Conservation (phyloP, 2,113 vertebrate species). For the Alouatta palliata region DNA sequence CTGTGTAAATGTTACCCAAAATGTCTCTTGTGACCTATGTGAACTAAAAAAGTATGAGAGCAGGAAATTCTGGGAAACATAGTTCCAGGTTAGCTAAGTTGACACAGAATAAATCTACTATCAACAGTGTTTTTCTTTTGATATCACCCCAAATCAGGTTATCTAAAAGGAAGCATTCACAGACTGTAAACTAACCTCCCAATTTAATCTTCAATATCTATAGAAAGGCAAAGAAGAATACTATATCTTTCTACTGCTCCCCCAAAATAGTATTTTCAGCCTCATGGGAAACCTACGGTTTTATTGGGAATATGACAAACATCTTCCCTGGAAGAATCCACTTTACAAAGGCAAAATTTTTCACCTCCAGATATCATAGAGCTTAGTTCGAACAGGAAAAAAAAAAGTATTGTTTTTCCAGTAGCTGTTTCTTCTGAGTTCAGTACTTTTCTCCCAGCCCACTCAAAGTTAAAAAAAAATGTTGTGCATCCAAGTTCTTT, state of each 20-base stretch:
- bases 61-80: neutral
- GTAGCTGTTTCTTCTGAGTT: constrained; percentile 35
- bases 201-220: constrained; percentile 50
- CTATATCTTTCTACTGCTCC: neutral
- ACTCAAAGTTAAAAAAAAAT: constrained; percentile 23
- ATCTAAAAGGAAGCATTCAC: constrained; percentile 47
- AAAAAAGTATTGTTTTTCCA: neutral
- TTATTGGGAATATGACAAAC: constrained; percentile 26
- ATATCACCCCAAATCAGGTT: constrained; percentile 26
- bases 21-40: neutral
- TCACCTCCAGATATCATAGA: constrained; percentile 22
- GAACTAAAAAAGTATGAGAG: neutral
- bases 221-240: constrained; percentile 1
- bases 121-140: constrained; percentile 35
- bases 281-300: constrained; percentile 7
- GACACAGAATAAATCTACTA: neutral
- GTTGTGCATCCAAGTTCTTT: neutral
- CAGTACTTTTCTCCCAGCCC: neutral
- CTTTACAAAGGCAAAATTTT: constrained; percentile 16
- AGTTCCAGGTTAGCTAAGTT: constrained; percentile 19
- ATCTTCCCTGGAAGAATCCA: constrained; percentile 27
- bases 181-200: constrained; percentile 26
- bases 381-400: neutral
- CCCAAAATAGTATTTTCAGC: constrained; percentile 47
- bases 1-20: neutral